Conservation (phyloP, 1,140 invertebrate genomes). For the Drosophila mojavensis region DNA sequence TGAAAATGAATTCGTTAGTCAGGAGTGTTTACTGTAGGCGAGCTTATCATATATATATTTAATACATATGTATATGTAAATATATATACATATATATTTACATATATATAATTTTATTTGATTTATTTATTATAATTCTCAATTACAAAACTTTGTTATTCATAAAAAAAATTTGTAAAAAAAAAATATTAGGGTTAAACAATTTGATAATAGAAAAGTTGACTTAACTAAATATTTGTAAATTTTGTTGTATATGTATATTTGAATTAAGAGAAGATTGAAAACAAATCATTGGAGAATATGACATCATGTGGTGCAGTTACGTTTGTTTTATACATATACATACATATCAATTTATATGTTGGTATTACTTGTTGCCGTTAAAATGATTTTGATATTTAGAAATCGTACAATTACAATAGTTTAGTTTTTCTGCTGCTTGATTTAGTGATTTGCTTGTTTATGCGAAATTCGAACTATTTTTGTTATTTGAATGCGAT, state of each 20-base stretch:
- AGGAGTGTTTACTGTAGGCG: background rate
- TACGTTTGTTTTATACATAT: conserved; percentile 3
- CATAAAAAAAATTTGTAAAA: conserved; percentile 26
- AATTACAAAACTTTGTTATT: conserved; percentile 64
- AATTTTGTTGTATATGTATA: background rate
- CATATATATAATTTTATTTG: conserved; percentile 32
- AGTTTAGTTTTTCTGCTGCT: background rate
- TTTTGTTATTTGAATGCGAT: conserved; percentile 55
- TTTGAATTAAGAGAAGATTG: background rate
- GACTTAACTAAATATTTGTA: conserved; percentile 13
- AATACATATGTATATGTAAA: background rate
- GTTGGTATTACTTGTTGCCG: background rate
- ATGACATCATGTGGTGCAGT: conserved; percentile 15
- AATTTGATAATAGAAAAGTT: conserved; percentile 2
- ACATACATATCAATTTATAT: background rate
- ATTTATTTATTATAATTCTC: conserved; percentile 59
- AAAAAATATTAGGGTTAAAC: background rate
- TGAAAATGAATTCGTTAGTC: background rate
- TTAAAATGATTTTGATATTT: background rate
- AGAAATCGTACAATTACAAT: background rate
- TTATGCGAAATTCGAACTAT: conserved; percentile 25
- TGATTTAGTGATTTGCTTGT: conserved; percentile 10
- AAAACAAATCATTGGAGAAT: conserved; percentile 2
- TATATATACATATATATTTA: conserved; percentile 12
- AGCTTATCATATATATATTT: background rate